phyloP scores from a whole-genome alignment of 2,888 invertebrate genomes.

The Polydrusus pterygomalis region DNA sequence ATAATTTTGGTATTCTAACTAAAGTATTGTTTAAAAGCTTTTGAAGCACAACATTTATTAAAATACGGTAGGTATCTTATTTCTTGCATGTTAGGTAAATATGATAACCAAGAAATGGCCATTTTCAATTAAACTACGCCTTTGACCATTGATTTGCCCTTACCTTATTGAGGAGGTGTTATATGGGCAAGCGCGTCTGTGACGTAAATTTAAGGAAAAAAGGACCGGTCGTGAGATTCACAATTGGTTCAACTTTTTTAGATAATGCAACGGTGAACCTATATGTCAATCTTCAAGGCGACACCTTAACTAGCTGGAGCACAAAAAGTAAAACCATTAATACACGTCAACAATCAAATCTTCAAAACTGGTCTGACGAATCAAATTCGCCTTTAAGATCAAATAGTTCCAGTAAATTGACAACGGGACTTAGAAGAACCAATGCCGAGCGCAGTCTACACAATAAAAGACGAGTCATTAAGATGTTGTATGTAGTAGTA shows the following conservation, averaged over 20 bases:
- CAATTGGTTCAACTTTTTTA: constrained; percentile 56
- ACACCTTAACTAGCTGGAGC: constrained; percentile 68
- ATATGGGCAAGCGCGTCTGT: too few species aligned
- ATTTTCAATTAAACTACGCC: too few species aligned
- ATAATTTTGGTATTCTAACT: too few species aligned
- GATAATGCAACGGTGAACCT: constrained; percentile 71
- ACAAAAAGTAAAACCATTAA: constrained; percentile 38
- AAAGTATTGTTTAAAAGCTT: too few species aligned
- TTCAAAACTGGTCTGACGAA: constrained; percentile 50
- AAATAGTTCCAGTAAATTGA: constrained; percentile 60
- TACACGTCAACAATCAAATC: constrained; percentile 30
- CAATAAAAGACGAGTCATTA: constrained; percentile 74
- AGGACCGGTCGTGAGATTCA: neutral
- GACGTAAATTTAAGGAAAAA: too few species aligned
- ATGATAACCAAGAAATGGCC: too few species aligned
- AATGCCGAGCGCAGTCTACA: constrained; percentile 73
- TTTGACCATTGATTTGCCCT: too few species aligned
- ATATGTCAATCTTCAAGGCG: constrained; percentile 71
- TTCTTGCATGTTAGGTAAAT: too few species aligned
- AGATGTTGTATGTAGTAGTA: constrained; percentile 81
- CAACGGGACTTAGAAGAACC: constrained; percentile 67
- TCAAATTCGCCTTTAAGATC: constrained; percentile 62
- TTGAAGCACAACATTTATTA: too few species aligned
- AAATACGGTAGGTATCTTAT: too few species aligned
- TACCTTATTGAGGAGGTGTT: too few species aligned